These are phyloP conservation scores for Troglohyphantes excavatus DNA, from an alignment of 2,888 invertebrate genomes.

Conservation along the genomic window DNA sequence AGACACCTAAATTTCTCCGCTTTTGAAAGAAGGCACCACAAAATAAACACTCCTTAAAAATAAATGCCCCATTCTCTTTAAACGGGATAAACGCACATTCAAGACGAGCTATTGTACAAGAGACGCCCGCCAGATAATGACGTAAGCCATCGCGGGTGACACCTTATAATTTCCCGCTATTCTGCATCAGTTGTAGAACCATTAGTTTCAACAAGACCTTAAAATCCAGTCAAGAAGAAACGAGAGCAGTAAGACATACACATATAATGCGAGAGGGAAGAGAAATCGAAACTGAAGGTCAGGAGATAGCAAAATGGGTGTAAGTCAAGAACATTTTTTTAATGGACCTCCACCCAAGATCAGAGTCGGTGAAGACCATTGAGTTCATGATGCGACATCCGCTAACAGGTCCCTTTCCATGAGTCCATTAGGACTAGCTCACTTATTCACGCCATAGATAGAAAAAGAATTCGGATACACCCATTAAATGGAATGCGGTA, in stretches of 20 bases:
- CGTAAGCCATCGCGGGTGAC: constrained; percentile 45
- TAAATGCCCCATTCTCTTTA: constrained; percentile 29
- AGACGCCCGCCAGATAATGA: constrained; percentile 65
- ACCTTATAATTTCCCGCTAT: constrained; percentile 72
- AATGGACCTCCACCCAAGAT: constrained; percentile 50
- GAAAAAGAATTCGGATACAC: not conserved
- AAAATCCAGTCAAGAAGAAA: constrained; percentile 49
- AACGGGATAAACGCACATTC: constrained; percentile 21
- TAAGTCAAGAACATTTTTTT: constrained; percentile 44
- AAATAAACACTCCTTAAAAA: constrained; percentile 49
- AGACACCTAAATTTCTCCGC: not conserved
- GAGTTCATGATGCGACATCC: constrained; percentile 9
- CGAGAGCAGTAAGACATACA: constrained; percentile 37
- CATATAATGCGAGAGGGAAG: not conserved
- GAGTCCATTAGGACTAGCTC: constrained; percentile 22
- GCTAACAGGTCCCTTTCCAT: not conserved
- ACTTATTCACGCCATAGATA: not conserved
- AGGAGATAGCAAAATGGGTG: constrained; percentile 48
- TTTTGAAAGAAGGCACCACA: not conserved
- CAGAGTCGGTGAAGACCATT: constrained; percentile 43
- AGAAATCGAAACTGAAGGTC: constrained; percentile 49
- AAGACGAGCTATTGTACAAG: not conserved
- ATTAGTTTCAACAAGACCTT: constrained; percentile 37
- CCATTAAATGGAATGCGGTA: constrained; percentile 19
- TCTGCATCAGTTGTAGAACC: constrained; percentile 42